Base-by-base conservation (phyloP, 2,888 invertebrate genomes). In the Synergus gifuensis region DNA sequence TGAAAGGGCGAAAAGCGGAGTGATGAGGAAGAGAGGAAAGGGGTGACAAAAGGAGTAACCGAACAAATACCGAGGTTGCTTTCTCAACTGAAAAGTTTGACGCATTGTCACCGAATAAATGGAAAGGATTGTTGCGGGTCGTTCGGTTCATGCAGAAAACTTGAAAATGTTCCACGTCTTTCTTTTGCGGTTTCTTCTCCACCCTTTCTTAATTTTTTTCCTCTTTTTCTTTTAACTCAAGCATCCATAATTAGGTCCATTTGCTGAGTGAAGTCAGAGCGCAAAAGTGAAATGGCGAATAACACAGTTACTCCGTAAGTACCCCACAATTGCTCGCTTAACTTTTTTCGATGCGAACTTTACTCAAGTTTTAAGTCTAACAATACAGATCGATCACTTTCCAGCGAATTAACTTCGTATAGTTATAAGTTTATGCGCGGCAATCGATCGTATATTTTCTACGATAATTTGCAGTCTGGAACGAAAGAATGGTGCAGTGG, bases 71-170 rank as follows among this genome's bases (percentile, higher is more conserved):
- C 84, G 83, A 78, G 78, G 83, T 83, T 85, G 80, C 79, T 82
- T 83, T 83, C 83, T 84, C 82, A 87, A 86, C 88, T 85, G 81
- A 82, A 88, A 90, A 90, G 87, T 90, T 90, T 88, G 87, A 87
- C 86, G 89, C 86, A 88, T 90, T 89, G 89, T 88, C 88, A 87
- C 81, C 83, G 89, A 87, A 88, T 90, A 90, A 90, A 88, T 88
- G 88, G 85, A 86, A 86, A 86, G 88, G 90, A 90, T 89, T 90
- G 89, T 90, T 88, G 87, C 89, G 83, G 81, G 82, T 60, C 76
- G 76, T 58, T 82, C 83, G 78, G 78, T 83, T 49, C 77, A 79
- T 82, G 83, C 83, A 80, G 81, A 82, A 83, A 85, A 85, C 82
- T 83, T 83, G 81, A 81, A 82, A 81, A 81, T 78, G 82, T 82